phyloP scores from a whole-genome alignment of 1,140 invertebrate genomes.

The Heliconius hermathena region DNA sequence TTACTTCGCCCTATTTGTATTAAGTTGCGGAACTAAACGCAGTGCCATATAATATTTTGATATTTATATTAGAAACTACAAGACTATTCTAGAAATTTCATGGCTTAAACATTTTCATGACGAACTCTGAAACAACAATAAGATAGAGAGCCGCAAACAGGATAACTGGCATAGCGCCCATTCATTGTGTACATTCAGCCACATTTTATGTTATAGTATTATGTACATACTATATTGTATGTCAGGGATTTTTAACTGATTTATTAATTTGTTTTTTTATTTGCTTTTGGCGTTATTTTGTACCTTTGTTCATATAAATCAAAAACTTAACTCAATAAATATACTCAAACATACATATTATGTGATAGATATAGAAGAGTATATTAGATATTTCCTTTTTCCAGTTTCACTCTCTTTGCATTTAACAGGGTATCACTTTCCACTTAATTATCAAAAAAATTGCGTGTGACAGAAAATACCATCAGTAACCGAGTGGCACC shows the following conservation, averaged over 20 bases:
- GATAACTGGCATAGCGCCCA: slow-evolving; percentile 26
- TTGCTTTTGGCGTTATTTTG: neutral
- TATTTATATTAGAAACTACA: neutral
- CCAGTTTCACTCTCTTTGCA: too few relatives aligned
- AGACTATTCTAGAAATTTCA: slow-evolving; percentile 3
- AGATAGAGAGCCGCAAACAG: slow-evolving; percentile 21
- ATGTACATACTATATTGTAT: neutral
- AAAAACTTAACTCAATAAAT: too few relatives aligned
- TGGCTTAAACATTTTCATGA: slow-evolving; percentile 18
- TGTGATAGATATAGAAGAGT: too few relatives aligned
- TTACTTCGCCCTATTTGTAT: too few relatives aligned
- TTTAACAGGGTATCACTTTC: too few relatives aligned
- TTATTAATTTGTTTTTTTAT: neutral
- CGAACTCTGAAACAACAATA: slow-evolving; percentile 24
- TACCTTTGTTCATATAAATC: neutral
- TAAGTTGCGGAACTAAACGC: too few relatives aligned
- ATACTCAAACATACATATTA: too few relatives aligned
- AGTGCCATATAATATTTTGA: too few relatives aligned
- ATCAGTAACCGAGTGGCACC: too few relatives aligned
- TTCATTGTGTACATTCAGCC: slow-evolving; percentile 21
- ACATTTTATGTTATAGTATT: neutral
- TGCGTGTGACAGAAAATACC: too few relatives aligned
- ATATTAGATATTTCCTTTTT: too few relatives aligned
- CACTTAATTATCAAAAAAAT: too few relatives aligned
- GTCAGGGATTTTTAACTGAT: neutral